A percentile compares a stretch with the other conserved stretches of the same genome.
Evolutionary conservation across 2,797 vertebrate species (phyloP).

Genomic region (Vultur gryphus): DNA sequence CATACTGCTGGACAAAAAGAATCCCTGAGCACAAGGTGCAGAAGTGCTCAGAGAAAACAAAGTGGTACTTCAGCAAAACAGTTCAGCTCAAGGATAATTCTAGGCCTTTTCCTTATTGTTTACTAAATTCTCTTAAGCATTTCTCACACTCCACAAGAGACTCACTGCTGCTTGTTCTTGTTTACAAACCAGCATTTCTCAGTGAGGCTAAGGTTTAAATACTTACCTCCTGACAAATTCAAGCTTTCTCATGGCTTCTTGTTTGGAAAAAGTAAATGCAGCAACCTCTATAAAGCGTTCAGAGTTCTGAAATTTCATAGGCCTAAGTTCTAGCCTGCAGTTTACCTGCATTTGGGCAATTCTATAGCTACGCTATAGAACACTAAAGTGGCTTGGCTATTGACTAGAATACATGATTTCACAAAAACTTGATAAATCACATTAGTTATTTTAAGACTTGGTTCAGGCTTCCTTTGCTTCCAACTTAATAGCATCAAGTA

Average conservation of each 20-base stretch:
- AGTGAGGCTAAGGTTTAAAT: background rate
- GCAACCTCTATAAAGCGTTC: background rate
- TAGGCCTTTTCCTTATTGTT: background rate
- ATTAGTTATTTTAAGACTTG: background rate
- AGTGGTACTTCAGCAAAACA: background rate
- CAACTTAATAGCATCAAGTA: background rate
- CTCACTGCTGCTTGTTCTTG: background rate
- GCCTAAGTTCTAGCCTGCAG: background rate
- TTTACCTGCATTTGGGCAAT: background rate
- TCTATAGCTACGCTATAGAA: background rate
- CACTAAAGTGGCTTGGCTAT: background rate
- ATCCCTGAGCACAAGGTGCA: background rate
- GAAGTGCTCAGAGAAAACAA: background rate
- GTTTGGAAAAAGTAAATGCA: background rate
- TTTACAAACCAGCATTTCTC: background rate
- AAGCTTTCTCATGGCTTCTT: background rate
- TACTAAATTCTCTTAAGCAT: background rate
- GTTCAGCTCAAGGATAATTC: background rate
- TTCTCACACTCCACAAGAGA: background rate
- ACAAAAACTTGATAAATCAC: background rate
- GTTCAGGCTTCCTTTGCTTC: background rate
- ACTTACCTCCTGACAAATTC: background rate
- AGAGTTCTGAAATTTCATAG: background rate
- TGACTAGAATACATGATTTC: background rate
- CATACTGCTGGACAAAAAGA: background rate